Percentiles rank a stretch among this genome's conserved stretches.
phyloP scores from a whole-genome alignment of 2,113 vertebrate species.

The Alces alces region DNA sequence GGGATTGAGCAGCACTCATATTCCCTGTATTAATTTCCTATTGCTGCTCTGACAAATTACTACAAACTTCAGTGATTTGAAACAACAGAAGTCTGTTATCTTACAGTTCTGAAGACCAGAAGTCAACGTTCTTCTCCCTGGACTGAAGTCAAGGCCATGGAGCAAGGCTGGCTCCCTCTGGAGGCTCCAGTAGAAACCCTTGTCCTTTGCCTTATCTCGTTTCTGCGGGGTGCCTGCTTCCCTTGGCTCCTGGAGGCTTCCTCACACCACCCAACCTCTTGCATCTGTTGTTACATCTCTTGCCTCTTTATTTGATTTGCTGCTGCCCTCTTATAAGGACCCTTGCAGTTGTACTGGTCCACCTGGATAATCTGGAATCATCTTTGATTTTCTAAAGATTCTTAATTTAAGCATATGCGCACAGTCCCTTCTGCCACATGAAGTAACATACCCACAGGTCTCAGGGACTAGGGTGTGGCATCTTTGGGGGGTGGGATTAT shows the following conservation, averaged over 20 bases:
- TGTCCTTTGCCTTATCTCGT: background rate
- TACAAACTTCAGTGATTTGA: background rate
- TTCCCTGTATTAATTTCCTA: background rate
- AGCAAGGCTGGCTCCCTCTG: background rate
- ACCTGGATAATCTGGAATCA: background rate
- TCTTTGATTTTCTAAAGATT: background rate
- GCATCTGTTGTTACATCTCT: background rate
- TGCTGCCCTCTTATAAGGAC: background rate
- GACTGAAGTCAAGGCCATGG: background rate
- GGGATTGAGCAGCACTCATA: background rate
- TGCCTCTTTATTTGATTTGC: background rate
- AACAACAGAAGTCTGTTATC: background rate
- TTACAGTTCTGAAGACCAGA: background rate
- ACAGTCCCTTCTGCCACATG: background rate
- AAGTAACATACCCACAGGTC: background rate
- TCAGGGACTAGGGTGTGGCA: background rate
- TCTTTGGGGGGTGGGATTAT: too few relatives aligned
- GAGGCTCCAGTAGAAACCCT: background rate
- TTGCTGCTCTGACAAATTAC: background rate
- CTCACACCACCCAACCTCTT: background rate
- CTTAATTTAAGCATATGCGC: background rate
- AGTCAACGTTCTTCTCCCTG: background rate
- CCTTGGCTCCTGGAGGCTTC: background rate
- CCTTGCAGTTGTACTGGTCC: background rate
- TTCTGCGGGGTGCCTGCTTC: rapidly evolving